Percentiles rank a stretch among this genome's conserved stretches.
phyloP scores from a whole-genome alignment of 2,113 vertebrate genomes.

The Agelaius phoeniceus region DNA sequence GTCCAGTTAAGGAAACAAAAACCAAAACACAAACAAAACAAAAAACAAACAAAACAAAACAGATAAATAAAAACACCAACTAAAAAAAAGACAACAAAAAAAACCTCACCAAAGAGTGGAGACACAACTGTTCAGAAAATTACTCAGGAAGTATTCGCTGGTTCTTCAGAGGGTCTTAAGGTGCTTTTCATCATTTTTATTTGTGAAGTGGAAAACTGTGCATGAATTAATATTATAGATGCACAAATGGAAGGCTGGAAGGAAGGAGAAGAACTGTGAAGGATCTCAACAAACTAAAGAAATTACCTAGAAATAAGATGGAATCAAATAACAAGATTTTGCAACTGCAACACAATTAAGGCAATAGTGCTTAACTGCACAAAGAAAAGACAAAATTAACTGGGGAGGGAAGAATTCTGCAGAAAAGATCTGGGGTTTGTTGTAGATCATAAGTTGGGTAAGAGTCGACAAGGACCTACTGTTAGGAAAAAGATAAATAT shows the following conservation, averaged over 20 bases:
- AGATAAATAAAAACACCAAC: not conserved
- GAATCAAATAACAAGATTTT: not conserved
- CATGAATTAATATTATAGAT: not conserved
- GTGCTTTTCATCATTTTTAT: not conserved
- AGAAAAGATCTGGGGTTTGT: not conserved
- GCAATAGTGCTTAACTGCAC: not conserved
- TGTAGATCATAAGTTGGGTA: not conserved
- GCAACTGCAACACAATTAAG: not conserved
- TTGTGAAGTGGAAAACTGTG: not conserved
- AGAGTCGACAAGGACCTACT: not conserved
- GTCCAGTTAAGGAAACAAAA: not conserved
- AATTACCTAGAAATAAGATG: not conserved
- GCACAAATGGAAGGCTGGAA: not conserved
- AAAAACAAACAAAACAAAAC: not conserved
- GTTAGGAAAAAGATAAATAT: not conserved
- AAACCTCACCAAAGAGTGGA: not conserved
- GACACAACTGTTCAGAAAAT: not conserved
- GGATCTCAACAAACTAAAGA: not conserved
- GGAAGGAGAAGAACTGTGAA: not conserved
- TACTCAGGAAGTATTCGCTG: not conserved
- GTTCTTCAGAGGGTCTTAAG: not conserved
- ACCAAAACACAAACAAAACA: not conserved
- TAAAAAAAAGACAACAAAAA: not conserved
- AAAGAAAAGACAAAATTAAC: not conserved
- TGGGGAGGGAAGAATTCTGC: not conserved